Conservation (phyloP, 2,888 invertebrate species). For the Ethmia dodecea region DNA sequence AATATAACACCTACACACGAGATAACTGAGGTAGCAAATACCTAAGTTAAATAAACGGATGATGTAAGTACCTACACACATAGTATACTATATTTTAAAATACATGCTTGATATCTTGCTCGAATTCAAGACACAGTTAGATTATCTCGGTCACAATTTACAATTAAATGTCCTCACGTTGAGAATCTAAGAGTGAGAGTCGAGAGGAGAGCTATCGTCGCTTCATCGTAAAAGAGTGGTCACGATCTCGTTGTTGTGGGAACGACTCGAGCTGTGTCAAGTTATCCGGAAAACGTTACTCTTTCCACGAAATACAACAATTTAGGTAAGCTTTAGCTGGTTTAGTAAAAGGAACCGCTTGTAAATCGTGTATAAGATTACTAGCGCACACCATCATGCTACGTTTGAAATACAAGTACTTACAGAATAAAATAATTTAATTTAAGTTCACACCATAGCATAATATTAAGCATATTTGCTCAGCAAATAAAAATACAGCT, state of each 20-base stretch:
- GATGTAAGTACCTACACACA: conserved; percentile 2
- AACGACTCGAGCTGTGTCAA: conserved; percentile 36
- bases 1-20: conserved; percentile 22
- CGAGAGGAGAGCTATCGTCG: conserved; percentile 48
- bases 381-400: neutral
- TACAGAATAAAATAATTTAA: too few relatives aligned
- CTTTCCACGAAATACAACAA: conserved; percentile 8
- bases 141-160: conserved; percentile 48
- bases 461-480: too few relatives aligned
- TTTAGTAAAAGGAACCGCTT: neutral
- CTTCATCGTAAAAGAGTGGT: conserved; percentile 53
- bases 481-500: too few relatives aligned
- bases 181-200: conserved; percentile 30
- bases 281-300: conserved; percentile 24
- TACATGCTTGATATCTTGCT: too few relatives aligned
- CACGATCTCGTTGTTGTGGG: conserved; percentile 59
- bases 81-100: too few relatives aligned
- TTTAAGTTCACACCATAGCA: too few relatives aligned
- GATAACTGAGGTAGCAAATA: neutral
- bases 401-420: too few relatives aligned
- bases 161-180: conserved; percentile 55
- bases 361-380: neutral
- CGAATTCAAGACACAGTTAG: conserved; percentile 33
- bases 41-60: conserved; percentile 5
- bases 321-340: neutral